A percentile compares a stretch with the other conserved stretches of the same genome.
Evolutionary conservation across 2,113 vertebrate genomes (phyloP).

Genomic region (Ia io): DNA sequence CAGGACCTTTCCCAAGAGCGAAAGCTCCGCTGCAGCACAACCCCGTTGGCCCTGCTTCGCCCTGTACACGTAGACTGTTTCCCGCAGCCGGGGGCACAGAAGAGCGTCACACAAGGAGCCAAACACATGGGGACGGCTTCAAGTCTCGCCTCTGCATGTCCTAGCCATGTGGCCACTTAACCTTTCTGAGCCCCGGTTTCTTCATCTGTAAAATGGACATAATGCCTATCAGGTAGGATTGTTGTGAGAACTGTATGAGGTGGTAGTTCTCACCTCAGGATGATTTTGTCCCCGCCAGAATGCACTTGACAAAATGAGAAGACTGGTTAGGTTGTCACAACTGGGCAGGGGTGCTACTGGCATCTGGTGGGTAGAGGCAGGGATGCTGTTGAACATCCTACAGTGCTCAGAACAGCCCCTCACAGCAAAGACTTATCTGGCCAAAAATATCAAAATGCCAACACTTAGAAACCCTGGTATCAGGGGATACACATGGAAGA

Average conservation of each 20-base stretch:
- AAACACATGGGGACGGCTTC: not conserved
- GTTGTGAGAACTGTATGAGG: accelerated
- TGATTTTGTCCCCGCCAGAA: not conserved
- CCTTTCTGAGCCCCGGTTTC: not conserved
- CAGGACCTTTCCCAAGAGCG: slow-evolving; percentile 8
- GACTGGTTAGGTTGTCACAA: not conserved
- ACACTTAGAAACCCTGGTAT: not conserved
- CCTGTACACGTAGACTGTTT: accelerated
- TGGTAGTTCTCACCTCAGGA: not conserved
- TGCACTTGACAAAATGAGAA: not conserved
- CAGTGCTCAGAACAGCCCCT: not conserved
- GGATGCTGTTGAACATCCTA: not conserved
- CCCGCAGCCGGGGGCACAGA: not conserved
- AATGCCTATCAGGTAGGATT: not conserved
- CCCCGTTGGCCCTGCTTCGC: not conserved
- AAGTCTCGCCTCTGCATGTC: not conserved
- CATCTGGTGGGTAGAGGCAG: not conserved
- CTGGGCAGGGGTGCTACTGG: not conserved
- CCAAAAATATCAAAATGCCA: not conserved
- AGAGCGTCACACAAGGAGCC: not conserved
- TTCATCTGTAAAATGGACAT: not conserved
- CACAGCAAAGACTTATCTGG: not conserved
- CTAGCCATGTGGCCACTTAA: not conserved
- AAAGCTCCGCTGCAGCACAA: not conserved
- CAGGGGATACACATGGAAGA: not conserved